Base-by-base conservation (phyloP, 2,797 vertebrate species). In the Macropus fuliginosus region DNA sequence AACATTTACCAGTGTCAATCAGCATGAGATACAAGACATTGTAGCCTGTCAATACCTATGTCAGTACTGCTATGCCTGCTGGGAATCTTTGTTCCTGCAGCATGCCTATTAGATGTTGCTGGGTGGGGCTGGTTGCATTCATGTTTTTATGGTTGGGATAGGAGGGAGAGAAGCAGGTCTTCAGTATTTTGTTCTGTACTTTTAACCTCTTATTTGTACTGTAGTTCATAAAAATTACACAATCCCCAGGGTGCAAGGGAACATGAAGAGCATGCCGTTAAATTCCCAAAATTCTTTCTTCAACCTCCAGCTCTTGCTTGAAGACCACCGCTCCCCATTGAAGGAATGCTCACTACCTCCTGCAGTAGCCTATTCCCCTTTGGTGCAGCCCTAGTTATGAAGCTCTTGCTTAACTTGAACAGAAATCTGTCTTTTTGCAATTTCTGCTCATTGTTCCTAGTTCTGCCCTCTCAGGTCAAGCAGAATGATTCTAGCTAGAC, bases 151-250 rank as follows among this genome's bases (percentile, higher is more conserved):
- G 28, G 34, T 91, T 95, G 54, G 50, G 59, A 91, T 16, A 89
- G 40, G 91, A 97, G 87, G 55, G 92, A 97, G 54, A 81, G 31
- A 95, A 95, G 40, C 24, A 91, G 56, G 66, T 92, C 54, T n/a
- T 91, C 50, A 4, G 59, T 46, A 62, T 96, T 96, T 95, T 56
- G 56, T 27, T 96, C 91, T 91, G 62, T 21, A 56, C 87, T 97
- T 97, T 81, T 56, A 27, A 55, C 56, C 46, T 91, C 95, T 97
- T 92, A 87, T 96, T 0, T 59, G 40, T 27, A 9, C 21, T 46
- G 74, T 81, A 46, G 74, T 81, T 81, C 40, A 81, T 40, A 46
- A 81, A 81, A 81, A 81, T 81, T 9, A 74, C n/a, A 74, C n/a
- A 74, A 21, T 74, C 66, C 40, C 40, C 40, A 81, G 40, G 40